A percentile compares a stretch with the other conserved stretches of the same genome.
phyloP scores from a whole-genome alignment of 1,140 invertebrate genomes.

The Pseudomyrmex cubaensis region DNA sequence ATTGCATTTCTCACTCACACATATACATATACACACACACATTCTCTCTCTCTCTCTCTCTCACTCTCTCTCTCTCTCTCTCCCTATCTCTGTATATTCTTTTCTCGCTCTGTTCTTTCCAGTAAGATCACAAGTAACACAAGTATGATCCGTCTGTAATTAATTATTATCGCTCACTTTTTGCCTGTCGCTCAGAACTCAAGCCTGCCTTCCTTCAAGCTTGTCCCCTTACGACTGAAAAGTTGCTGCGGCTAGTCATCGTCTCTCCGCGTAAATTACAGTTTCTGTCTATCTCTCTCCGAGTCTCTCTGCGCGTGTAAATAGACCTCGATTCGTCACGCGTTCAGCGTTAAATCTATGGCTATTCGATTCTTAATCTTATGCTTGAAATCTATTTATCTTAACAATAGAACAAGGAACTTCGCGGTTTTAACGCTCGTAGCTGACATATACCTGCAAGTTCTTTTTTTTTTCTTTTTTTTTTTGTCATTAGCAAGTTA shows the following conservation, averaged over 20 bases:
- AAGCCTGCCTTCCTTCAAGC: slow-evolving; percentile 53
- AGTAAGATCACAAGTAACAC: slow-evolving; percentile 43
- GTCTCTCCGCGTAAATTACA: slow-evolving; percentile 11
- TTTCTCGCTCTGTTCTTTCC: slow-evolving; percentile 21
- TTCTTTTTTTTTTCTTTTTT: slow-evolving; percentile 70
- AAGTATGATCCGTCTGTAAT: slow-evolving; percentile 56
- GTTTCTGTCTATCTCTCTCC: slow-evolving; percentile 47
- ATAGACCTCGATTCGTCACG: slow-evolving; percentile 3
- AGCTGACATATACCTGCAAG: slow-evolving; percentile 62
- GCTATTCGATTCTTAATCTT: slow-evolving; percentile 3
- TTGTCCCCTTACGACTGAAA: slow-evolving; percentile 14
- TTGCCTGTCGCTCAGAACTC: slow-evolving; percentile 48
- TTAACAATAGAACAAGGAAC: slow-evolving; percentile 15
- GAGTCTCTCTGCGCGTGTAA: slow-evolving; percentile 30
- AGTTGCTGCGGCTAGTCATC: slow-evolving; percentile 15
- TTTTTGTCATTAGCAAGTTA: slow-evolving; percentile 56
- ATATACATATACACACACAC: too few relatives aligned
- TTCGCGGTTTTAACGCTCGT: slow-evolving; percentile 41
- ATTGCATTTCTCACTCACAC: slow-evolving; percentile 12
- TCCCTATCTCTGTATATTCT: slow-evolving; percentile 35
- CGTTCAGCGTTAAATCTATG: slow-evolving; percentile 24
- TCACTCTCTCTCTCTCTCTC: background rate
- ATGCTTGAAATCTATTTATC: slow-evolving; percentile 3
- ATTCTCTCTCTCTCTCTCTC: background rate
- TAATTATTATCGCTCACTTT: slow-evolving; percentile 57